Conservation (phyloP, 2,113 vertebrate species). For the Periophthalmus modestus region DNA sequence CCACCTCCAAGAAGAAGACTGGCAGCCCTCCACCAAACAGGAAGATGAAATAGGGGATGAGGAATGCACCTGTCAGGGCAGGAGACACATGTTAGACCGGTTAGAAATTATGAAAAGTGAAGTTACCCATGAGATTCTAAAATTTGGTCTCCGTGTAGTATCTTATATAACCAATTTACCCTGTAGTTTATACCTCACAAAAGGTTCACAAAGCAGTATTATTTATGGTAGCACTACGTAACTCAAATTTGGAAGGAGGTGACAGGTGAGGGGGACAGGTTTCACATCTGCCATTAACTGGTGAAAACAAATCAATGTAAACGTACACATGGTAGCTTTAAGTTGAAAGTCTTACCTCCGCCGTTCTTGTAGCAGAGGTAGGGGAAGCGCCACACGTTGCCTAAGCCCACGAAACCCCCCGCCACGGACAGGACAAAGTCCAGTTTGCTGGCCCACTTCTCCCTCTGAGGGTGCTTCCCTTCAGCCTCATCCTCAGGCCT, state of each 20-base stretch:
- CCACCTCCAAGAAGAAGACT: conserved; percentile 98
- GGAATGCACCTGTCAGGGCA: conserved; percentile 89
- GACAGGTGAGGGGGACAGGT: too few relatives aligned
- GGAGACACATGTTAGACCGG: not conserved
- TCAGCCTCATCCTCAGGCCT: conserved; percentile 96
- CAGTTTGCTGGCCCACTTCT: conserved; percentile 98
- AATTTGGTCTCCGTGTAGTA: too few relatives aligned
- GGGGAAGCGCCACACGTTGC: conserved; percentile 98
- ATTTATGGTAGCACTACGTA: too few relatives aligned
- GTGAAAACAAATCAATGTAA: too few relatives aligned
- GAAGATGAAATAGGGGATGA: conserved; percentile 99
- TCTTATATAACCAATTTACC: too few relatives aligned
- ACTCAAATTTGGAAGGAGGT: too few relatives aligned
- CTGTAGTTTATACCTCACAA: too few relatives aligned
- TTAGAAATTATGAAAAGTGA: too few relatives aligned
- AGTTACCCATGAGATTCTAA: too few relatives aligned
- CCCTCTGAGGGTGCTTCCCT: conserved; percentile 91
- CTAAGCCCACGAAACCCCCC: conserved; percentile 95
- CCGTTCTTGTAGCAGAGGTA: conserved; percentile 99
- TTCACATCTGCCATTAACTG: too few relatives aligned
- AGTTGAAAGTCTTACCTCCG: conserved; percentile 82
- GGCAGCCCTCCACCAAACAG: conserved; percentile 97
- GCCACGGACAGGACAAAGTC: conserved; percentile 98
- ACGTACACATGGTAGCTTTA: too few relatives aligned
- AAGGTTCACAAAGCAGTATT: too few relatives aligned